Base-by-base conservation (phyloP, 2,797 vertebrate species). In the Sebastes steindachneri region DNA sequence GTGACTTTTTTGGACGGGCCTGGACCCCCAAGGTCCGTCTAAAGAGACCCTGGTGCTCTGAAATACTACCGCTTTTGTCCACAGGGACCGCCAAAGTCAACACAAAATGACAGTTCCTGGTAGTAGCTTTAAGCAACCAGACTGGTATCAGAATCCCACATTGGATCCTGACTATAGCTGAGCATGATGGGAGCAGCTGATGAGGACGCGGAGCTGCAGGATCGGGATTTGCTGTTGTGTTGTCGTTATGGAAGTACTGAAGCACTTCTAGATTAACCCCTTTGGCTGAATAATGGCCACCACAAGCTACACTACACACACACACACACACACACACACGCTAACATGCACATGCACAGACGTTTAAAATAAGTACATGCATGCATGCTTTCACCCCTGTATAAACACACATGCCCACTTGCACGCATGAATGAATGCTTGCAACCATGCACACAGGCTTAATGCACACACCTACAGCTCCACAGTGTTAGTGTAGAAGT, bases 371-470 rank as follows among this genome's bases (percentile, higher is more conserved):
- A 53, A 81, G 69, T 76, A 73, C 78, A 79, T 63, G 26, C 78
- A 81, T 58, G 65, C 76, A 77, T 70, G 70, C 69, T 65, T 69
- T 67, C 73, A 64, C 73, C 64, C 19, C 63, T 21, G 64, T 59
- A 57, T 75, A 81, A 80, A 87, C 80, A 88, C 82, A 84, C 78
- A 84, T 72, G 72, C 55, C 31, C 62, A 45, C 66, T 48, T 60
- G 31, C 78, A 86, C 15, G 53, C 76, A 77, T 80, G 82, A 77
- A 58, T 63, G 75, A 67, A 28, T 19, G 26, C 51, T 68, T 64
- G 23, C 68, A 73, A 77, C 28, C 64, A 35, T n/a, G 58, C 58
- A 48, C 51, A 41, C 57, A 31, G 7, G 6, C 64, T 74, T 63
- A 77, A 88, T 63, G 74, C 77, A 73, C 12, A 73, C 64, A 78